phyloP scores from a whole-genome alignment of 1,140 invertebrate genomes.

The Druon quercuslanigerum region DNA sequence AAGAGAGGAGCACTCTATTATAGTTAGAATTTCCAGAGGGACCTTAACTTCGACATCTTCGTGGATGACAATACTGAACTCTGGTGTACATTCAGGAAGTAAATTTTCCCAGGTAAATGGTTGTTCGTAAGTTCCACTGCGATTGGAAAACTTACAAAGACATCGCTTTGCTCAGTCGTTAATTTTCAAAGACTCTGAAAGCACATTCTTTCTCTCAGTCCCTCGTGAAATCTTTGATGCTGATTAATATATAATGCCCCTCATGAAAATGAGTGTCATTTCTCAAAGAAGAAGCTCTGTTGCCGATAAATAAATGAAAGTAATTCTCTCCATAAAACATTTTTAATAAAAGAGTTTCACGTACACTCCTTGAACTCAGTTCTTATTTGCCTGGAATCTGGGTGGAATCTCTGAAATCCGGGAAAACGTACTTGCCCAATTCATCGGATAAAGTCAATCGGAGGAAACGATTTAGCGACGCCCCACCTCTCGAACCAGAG shows the following conservation, averaged over 20 bases:
- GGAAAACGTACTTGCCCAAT: neutral
- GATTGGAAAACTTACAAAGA: conserved; percentile 9
- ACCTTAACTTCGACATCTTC: conserved; percentile 14
- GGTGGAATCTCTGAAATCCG: neutral
- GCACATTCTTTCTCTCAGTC: no score
- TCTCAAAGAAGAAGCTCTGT: neutral
- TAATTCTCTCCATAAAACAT: neutral
- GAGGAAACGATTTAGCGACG: neutral
- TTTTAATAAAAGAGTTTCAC: neutral
- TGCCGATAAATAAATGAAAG: neutral
- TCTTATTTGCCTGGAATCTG: neutral
- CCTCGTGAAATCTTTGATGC: neutral
- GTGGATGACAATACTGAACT: conserved; percentile 8
- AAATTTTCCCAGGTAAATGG: conserved; percentile 9
- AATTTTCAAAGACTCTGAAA: neutral
- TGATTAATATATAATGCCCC: neutral
- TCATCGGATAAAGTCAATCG: neutral
- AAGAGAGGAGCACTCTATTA: neutral
- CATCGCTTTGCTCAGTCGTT: neutral
- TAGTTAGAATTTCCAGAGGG: conserved; percentile 11
- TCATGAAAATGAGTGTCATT: neutral
- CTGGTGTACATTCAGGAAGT: neutral
- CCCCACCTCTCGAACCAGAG: neutral
- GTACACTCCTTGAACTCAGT: neutral
- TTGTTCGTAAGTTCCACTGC: neutral